These are phyloP conservation scores for Geococcyx californianus DNA, from an alignment of 2,113 vertebrate species.

Conservation along the genomic window DNA sequence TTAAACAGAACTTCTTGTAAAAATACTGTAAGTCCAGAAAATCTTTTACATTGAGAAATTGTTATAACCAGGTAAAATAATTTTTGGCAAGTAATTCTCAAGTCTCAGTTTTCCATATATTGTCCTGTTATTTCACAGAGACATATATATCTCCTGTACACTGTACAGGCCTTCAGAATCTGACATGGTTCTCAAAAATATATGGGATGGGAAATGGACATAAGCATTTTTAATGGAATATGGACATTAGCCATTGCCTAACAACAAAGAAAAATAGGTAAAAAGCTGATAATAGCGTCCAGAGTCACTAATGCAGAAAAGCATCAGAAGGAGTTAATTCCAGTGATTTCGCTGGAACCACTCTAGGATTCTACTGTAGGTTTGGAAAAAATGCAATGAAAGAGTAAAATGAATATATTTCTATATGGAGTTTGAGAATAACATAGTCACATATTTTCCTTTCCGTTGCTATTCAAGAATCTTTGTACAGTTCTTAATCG, in stretches of 20 bases:
- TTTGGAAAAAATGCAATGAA: neutral
- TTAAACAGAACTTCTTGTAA: neutral
- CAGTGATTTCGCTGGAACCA: neutral
- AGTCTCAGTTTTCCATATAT: neutral
- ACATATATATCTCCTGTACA: neutral
- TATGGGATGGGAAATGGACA: neutral
- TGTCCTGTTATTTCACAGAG: neutral
- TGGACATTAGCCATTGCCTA: neutral
- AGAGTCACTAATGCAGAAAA: neutral
- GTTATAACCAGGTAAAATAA: neutral
- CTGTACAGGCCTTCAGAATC: neutral
- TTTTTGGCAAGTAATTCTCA: neutral
- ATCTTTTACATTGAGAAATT: neutral
- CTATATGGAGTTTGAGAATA: neutral
- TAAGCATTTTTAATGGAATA: neutral
- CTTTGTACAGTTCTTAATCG: neutral
- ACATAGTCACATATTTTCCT: neutral
- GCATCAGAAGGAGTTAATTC: neutral
- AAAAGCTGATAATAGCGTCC: neutral
- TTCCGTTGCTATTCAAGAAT: neutral
- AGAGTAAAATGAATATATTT: neutral
- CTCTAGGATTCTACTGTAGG: neutral
- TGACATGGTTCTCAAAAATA: neutral
- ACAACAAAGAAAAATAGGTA: neutral
- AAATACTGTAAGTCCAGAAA: neutral